phyloP scores from a whole-genome alignment of 1,140 invertebrate species.

The Pomacea maculata region DNA sequence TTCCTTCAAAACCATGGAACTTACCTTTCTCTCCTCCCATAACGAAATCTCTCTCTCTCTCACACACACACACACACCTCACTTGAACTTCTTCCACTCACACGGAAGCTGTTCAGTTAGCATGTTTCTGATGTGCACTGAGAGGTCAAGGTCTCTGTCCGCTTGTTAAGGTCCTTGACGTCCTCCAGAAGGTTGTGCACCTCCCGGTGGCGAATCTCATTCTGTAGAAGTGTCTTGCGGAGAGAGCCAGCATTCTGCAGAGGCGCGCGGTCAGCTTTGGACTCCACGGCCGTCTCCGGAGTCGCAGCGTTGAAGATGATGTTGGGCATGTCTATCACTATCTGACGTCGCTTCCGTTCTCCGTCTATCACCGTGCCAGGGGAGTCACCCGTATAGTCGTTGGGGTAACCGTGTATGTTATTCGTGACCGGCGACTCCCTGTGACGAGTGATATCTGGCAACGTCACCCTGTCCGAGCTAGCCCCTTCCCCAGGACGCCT shows the following conservation, averaged over 20 bases:
- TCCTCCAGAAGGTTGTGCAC: constrained; percentile 54
- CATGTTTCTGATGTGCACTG: constrained; percentile 7
- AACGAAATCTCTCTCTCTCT: constrained; percentile 1
- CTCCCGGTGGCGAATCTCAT: constrained; percentile 50
- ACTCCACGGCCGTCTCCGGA: constrained; percentile 28
- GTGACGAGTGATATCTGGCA: too few species aligned
- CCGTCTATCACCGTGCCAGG: too few species aligned
- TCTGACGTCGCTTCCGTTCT: constrained; percentile 28
- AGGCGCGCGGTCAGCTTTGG: neutral
- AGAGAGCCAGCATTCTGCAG: constrained; percentile 13
- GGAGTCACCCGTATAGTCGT: too few species aligned
- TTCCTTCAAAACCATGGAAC: neutral
- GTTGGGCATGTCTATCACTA: constrained; percentile 52
- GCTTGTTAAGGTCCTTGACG: constrained; percentile 53
- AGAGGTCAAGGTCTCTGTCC: constrained; percentile 39
- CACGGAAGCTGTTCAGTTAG: neutral
- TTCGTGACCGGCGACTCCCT: too few species aligned
- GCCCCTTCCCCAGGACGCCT: too few species aligned
- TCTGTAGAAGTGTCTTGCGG: constrained; percentile 49
- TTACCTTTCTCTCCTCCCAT: constrained; percentile 1
- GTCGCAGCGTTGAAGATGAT: constrained; percentile 51
- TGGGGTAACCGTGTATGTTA: too few species aligned
- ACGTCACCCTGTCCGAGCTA: too few species aligned
- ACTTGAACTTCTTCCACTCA: neutral
- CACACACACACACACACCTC: neutral